These are phyloP conservation scores for Rhea pennata DNA, from an alignment of 2,113 vertebrate genomes.

Conservation along the genomic window DNA sequence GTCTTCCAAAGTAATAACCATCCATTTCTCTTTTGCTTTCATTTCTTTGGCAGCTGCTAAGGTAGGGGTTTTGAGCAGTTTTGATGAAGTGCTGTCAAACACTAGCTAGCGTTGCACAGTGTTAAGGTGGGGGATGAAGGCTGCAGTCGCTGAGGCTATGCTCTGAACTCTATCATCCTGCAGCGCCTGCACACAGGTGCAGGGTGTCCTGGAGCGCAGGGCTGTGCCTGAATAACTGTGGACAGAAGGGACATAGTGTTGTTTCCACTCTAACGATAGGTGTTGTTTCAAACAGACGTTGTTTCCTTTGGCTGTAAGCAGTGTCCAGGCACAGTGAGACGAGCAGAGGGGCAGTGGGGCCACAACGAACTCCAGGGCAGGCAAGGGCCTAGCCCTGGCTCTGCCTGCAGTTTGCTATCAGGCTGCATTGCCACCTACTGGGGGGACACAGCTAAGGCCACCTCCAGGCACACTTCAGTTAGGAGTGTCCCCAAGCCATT, in stretches of 20 bases:
- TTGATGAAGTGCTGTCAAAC: not conserved
- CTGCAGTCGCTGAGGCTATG: not conserved
- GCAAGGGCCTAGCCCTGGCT: not conserved
- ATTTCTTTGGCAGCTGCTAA: not conserved
- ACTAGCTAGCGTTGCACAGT: not conserved
- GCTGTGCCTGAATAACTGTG: too few species aligned
- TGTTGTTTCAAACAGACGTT: too few species aligned
- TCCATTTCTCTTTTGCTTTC: not conserved
- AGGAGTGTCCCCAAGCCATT: not conserved
- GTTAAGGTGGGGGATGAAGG: not conserved
- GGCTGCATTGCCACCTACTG: slow-evolving; percentile 76
- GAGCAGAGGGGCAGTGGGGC: not conserved
- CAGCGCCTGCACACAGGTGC: too few species aligned
- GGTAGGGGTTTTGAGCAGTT: not conserved
- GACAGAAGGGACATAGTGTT: too few species aligned
- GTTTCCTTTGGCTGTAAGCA: too few species aligned
- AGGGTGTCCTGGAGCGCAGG: too few species aligned
- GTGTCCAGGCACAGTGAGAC: not conserved
- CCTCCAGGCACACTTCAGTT: fast-evolving
- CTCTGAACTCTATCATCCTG: not conserved
- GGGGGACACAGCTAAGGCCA: not conserved
- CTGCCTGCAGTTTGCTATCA: not conserved
- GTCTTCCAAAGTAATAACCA: not conserved
- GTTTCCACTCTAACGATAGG: too few species aligned
- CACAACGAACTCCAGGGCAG: not conserved